Evolutionary conservation across 2,113 vertebrate species (phyloP), one percentile per base, ranked within the genome.

Genomic region (Melanerpes aurifrons): DNA sequence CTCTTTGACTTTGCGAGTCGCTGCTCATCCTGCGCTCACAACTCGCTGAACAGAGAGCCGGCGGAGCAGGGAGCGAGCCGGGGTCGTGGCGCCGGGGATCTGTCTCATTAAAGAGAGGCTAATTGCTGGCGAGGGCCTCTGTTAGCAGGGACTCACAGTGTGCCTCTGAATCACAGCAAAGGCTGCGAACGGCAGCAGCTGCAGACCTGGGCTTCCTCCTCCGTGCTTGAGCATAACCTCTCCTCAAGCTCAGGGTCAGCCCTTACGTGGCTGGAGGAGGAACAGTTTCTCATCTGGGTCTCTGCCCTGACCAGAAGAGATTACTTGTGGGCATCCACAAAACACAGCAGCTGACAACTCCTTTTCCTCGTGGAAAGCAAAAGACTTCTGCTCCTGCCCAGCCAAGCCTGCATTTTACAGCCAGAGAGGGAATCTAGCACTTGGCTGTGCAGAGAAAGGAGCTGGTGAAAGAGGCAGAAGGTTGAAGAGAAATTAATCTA

Each of bases 251-350:
- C 50, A 12, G 56, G 57, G 82, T 15, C 54, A 58, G 57, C 53
- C 73, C n/a, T 1, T 3, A 8, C 1, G 1, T 54, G 28, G 9
- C 2, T 83, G 16, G 9, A 10, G 89, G 87, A 86, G 90, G 91
- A 90, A 17, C 61, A 76, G 2, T n/a, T 93, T 89, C 88, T 92
- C 37, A 1, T 18, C 78, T 29, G 63, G n/a, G 4, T 54, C 85
- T 87, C 71, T 96, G 93, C 90, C 72, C 54, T 62, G 92, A 57
- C 86, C 74, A 80, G 79, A 64, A 80, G 40, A 25, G 31, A 88
- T 69, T 82, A 5, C 69, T 79, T 62, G 28, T 10, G 58, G 71
- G 56, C 70, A 71, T 70, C 91, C 94, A 40, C 74, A 26, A 73
- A 91, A 84, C 68, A 85, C 57, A 35, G 74, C 78, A 57, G 92